A percentile compares a stretch with the other conserved stretches of the same genome.
These are phyloP conservation scores for Microctonus aethiopoides DNA, from an alignment of 2,888 invertebrate genomes.

Conservation along the genomic window DNA sequence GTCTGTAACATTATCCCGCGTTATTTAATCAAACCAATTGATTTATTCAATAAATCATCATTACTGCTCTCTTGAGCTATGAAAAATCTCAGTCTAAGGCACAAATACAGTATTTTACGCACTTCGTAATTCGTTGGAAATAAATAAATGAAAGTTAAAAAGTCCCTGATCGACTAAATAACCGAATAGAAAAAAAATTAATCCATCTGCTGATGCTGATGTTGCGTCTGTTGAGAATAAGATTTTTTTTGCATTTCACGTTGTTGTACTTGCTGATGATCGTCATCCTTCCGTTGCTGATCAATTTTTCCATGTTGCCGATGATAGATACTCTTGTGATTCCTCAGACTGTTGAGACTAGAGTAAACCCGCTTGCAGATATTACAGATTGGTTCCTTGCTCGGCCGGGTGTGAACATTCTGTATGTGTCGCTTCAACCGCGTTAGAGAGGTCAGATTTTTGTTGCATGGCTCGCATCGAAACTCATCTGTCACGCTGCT, in stretches of 20 bases:
- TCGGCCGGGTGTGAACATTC: conserved; percentile 91
- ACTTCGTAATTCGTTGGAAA: not conserved
- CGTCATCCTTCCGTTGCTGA: conserved; percentile 78
- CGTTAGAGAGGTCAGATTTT: conserved; percentile 87
- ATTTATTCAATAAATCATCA: not conserved
- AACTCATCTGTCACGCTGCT: conserved; percentile 85
- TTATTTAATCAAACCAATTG: not conserved
- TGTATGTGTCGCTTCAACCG: conserved; percentile 91
- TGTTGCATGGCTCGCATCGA: conserved; percentile 92
- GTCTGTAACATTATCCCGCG: not conserved
- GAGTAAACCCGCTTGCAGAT: conserved; percentile 93
- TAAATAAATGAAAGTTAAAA: not conserved
- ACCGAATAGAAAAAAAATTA: conserved; percentile 42
- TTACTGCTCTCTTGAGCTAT: not conserved
- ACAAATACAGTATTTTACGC: conserved; percentile 12
- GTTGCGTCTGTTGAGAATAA: conserved; percentile 46
- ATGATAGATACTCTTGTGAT: conserved; percentile 94
- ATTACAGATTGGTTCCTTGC: conserved; percentile 91
- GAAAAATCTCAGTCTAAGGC: conserved; percentile 19
- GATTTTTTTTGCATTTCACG: conserved; percentile 48
- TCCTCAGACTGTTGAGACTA: conserved; percentile 89
- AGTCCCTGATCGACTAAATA: not conserved
- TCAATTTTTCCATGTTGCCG: conserved; percentile 72
- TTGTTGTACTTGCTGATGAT: conserved; percentile 57
- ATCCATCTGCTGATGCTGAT: conserved; percentile 51